A percentile compares a stretch with the other conserved stretches of the same genome.
Evolutionary conservation across 1,140 invertebrate species (phyloP).

Genomic region (Euborellia annulipes): DNA sequence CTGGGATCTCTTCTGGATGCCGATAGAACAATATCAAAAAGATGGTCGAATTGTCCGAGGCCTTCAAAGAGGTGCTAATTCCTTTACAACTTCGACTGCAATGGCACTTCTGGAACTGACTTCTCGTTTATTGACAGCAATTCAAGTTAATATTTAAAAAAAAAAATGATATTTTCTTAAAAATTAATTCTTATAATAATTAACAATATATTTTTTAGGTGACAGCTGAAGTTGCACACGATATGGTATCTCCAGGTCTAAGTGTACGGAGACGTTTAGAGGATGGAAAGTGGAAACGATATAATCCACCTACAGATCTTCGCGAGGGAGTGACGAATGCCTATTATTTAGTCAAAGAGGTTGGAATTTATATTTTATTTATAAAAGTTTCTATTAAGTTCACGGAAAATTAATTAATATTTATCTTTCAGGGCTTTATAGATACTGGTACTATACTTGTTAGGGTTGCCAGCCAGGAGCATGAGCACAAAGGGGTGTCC

Average conservation of each 20-base stretch:
- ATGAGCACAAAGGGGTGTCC: slow-evolving; percentile 73
- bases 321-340: slow-evolving; percentile 83
- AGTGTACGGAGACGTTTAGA: slow-evolving; percentile 40
- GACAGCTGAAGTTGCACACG: slow-evolving; percentile 84
- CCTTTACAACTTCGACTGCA: slow-evolving; percentile 87
- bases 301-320: slow-evolving; percentile 66
- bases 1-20: slow-evolving; percentile 82
- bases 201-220: slow-evolving; percentile 34
- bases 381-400: no score
- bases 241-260: slow-evolving; percentile 86
- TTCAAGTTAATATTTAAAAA: slow-evolving; percentile 57
- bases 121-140: slow-evolving; percentile 63
- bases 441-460: slow-evolving; percentile 75
- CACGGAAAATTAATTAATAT: no score
- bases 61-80: slow-evolving; percentile 85
- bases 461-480: slow-evolving; percentile 66
- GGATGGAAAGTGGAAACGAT: slow-evolving; percentile 43
- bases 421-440: slow-evolving; percentile 54
- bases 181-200: no score
- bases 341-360: slow-evolving; percentile 71
- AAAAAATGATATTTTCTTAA: no score
- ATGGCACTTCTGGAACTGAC: slow-evolving; percentile 91
- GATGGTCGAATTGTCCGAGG: slow-evolving; percentile 89
- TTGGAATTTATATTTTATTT: slow-evolving; percentile 27
- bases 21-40: slow-evolving; percentile 91